phyloP scores from a whole-genome alignment of 2,113 vertebrate genomes.

The Triplophysa siluroides region DNA sequence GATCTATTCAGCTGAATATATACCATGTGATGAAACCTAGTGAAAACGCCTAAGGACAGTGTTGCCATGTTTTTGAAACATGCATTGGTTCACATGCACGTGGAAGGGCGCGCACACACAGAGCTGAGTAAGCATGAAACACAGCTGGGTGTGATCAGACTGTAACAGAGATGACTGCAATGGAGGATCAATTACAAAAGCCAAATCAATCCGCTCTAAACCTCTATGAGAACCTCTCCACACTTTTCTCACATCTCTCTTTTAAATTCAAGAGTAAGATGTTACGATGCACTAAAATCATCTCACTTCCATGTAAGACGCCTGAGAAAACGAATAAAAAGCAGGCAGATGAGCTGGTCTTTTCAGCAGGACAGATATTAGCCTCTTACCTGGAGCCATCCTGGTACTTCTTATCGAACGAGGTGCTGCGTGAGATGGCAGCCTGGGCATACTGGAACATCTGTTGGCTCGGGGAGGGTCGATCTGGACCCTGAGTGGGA shows the following conservation, averaged over 20 bases:
- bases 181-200: constrained; percentile 7
- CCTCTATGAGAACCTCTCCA: background rate
- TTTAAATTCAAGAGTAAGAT: background rate
- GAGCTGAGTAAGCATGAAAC: background rate
- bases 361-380: background rate
- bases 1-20: background rate
- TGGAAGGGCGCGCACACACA: background rate
- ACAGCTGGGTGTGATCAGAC: background rate
- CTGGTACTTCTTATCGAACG: constrained; percentile 83
- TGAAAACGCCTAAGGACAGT: background rate
- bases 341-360: background rate
- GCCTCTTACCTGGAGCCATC: constrained; percentile 78
- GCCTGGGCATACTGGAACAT: constrained; percentile 79
- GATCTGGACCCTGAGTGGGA: constrained; percentile 75
- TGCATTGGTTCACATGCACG: background rate
- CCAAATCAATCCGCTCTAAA: background rate
- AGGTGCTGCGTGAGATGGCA: constrained; percentile 83
- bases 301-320: background rate
- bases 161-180: background rate
- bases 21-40: background rate
- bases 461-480: constrained; percentile 80
- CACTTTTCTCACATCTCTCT: background rate
- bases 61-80: background rate
- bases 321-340: background rate
- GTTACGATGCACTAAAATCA: background rate